Conservation (phyloP, 2,888 invertebrate species). For the Sympetrum striolatum region DNA sequence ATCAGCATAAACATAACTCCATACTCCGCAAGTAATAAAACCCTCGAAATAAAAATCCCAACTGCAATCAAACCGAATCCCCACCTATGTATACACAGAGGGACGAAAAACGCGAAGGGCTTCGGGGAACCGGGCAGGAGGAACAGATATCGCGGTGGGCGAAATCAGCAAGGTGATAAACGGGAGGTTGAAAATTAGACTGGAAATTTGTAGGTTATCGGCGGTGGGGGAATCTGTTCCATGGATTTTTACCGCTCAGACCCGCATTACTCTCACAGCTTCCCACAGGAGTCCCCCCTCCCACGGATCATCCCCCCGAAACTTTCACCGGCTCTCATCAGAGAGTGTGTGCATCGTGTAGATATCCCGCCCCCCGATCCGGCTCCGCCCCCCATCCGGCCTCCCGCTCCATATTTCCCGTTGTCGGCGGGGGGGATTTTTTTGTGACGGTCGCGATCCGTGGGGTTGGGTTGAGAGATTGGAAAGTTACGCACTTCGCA, state of each 20-base stretch:
- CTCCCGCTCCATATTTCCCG: background rate
- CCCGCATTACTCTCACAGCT: background rate
- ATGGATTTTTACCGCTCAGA: background rate
- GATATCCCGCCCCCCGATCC: background rate
- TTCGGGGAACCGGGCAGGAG: background rate
- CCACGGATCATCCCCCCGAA: background rate
- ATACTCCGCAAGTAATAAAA: no score
- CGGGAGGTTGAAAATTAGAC: conserved; percentile 22
- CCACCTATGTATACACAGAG: background rate
- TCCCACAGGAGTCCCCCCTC: background rate
- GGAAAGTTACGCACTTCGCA: background rate
- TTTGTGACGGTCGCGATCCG: background rate
- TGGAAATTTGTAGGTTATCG: conserved; percentile 25
- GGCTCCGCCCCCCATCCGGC: background rate
- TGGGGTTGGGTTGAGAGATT: background rate
- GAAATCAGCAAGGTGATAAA: conserved; percentile 18
- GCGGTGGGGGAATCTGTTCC: background rate
- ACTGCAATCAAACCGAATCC: no score
- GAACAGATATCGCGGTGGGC: background rate
- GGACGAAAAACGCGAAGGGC: background rate
- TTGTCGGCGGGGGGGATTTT: background rate
- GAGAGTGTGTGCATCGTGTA: background rate
- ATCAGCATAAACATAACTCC: no score
- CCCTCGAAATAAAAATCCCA: no score
- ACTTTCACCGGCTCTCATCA: background rate